Base-by-base conservation (phyloP, 2,797 vertebrate genomes). In the Apogon hyalosoma region DNA sequence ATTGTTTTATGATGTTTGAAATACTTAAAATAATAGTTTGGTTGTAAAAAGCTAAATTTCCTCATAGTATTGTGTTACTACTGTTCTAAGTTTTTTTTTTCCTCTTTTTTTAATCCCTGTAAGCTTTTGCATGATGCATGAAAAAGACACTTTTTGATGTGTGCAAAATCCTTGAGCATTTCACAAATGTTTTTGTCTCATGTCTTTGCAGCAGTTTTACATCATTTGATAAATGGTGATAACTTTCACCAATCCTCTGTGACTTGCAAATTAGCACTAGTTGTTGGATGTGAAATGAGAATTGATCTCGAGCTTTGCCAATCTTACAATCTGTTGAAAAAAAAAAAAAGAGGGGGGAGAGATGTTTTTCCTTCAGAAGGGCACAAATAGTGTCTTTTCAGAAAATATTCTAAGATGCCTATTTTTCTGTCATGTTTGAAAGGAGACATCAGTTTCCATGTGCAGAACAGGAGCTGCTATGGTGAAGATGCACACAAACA, bases 271-370 rank as follows among this genome's bases (percentile, higher is more conserved):
- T 84, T 48, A 80, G 60, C 41, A 1, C 38, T 75, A 70, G 45
- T 70, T 75, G 55, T 54, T 70, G 64, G n/a, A 64, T 66, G 77
- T 66, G 56, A 87, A 78, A 80, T 0, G 63, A 73, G 86, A 87
- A 83, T 73, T 64, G 61, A 86, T 85, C 77, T 53, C 54, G 45
- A 75, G 77, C 75, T 86, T 76, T 79, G 59, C 50, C 45, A 43
- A 54, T 66, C 28, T 46, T 40, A 60, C 50, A 72, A 60, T 60
- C 36, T 60, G 49, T 52, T 18, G 66, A 62, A 52, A 1, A 1
- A 33, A 51, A 57, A 57, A 1, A 48, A 6, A 45, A 13, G 18
- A 42, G 47, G 53, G 11, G 42, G 60, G 33, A 8, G 33, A 10
- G 9, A 8, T 10, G 62, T 42, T 73, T 78, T 76, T 51, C 42